A percentile compares a stretch with the other conserved stretches of the same genome.
Conservation (phyloP, 2,113 vertebrate genomes). For the Procavia capensis region DNA sequence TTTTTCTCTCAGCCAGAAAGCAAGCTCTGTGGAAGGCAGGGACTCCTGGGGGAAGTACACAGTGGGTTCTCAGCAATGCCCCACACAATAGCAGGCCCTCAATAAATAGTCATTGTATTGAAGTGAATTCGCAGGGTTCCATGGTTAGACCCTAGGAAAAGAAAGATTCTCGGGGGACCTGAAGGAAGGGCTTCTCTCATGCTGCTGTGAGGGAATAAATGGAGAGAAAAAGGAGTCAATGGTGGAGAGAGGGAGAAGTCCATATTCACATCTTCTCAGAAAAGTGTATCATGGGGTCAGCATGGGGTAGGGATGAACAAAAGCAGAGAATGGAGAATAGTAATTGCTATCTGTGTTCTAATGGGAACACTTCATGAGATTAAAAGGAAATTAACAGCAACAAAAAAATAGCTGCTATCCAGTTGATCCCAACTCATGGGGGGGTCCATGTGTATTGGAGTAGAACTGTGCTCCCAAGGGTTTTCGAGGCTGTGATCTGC, state of each 20-base stretch:
- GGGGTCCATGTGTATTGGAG: not conserved
- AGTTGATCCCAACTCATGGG: too few relatives aligned
- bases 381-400: not conserved
- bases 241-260: not conserved
- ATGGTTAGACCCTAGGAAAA: not conserved
- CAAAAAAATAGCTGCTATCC: too few relatives aligned
- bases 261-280: not conserved
- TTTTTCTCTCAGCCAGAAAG: not conserved
- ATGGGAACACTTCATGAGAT: not conserved
- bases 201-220: not conserved
- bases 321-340: not conserved
- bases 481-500: too few relatives aligned
- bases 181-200: not conserved
- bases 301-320: not conserved
- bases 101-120: not conserved
- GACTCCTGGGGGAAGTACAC: not conserved
- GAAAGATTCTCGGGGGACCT: rapidly evolving
- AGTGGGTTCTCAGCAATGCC: not conserved
- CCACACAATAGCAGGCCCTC: rapidly evolving
- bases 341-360: not conserved
- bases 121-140: not conserved
- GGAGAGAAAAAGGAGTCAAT: not conserved
- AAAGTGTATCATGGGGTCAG: not conserved
- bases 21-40: rapidly evolving
- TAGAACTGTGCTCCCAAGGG: not conserved